Percentiles rank a stretch among this genome's conserved stretches.
Conservation (phyloP, 2,113 vertebrate genomes). For the Scophthalmus maximus region DNA sequence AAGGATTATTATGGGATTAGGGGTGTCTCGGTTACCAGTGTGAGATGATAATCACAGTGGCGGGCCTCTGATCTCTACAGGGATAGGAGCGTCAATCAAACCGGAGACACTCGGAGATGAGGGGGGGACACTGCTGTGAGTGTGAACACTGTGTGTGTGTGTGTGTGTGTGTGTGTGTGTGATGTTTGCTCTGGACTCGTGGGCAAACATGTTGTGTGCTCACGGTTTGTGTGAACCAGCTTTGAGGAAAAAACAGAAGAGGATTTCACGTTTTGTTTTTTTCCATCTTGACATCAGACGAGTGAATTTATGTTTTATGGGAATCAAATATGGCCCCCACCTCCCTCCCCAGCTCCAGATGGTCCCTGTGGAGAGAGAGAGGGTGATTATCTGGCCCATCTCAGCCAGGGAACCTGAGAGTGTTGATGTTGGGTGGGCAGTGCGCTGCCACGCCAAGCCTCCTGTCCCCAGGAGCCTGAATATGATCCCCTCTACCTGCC, state of each 20-base stretch:
- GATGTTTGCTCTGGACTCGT: conserved; percentile 20
- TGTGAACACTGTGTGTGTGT: too few relatives aligned
- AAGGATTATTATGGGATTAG: conserved; percentile 80
- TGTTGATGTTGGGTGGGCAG: conserved; percentile 83
- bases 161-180: conserved; percentile 32
- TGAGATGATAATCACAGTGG: conserved; percentile 77
- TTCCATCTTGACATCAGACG: conserved; percentile 28
- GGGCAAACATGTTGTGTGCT: conserved; percentile 25
- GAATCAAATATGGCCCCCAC: conserved; percentile 71
- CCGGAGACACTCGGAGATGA: conserved; percentile 61
- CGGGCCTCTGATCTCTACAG: conserved; percentile 75
- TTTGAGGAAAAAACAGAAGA: conserved; percentile 8
- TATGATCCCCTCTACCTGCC: conserved; percentile 77
- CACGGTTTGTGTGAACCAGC: conserved; percentile 41
- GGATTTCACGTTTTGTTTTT: background rate
- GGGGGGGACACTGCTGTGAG: conserved; percentile 55
- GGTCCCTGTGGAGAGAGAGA: conserved; percentile 81
- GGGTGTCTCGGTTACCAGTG: conserved; percentile 73
- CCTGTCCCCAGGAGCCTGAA: conserved; percentile 83
- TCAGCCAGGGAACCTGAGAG: conserved; percentile 81
- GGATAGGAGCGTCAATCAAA: conserved; percentile 74
- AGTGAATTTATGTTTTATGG: conserved; percentile 75
- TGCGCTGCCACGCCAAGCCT: conserved; percentile 78
- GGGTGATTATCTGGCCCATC: conserved; percentile 82
- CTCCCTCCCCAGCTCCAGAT: conserved; percentile 74